These are phyloP conservation scores for Spodoptera litura DNA, from an alignment of 1,140 invertebrate genomes.

Conservation along the genomic window DNA sequence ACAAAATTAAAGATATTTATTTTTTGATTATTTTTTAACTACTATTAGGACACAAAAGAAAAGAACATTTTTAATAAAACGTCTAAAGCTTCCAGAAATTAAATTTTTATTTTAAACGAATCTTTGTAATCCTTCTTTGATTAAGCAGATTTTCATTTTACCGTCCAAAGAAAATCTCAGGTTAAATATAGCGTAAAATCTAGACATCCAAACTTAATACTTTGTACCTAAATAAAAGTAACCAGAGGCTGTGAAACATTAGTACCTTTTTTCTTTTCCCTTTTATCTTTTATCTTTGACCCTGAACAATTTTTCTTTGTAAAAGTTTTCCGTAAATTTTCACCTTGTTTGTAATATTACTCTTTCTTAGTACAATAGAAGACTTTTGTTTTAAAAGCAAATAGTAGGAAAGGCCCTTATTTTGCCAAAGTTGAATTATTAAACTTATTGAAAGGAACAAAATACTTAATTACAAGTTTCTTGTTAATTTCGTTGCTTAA, in stretches of 20 bases:
- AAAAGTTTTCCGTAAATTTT: constrained; percentile 11
- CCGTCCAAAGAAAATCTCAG: background rate
- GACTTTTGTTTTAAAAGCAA: constrained; percentile 11
- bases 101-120: background rate
- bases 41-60: too few species aligned
- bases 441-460: constrained; percentile 26
- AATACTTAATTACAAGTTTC: constrained; percentile 3
- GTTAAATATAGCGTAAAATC: background rate
- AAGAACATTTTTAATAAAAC: too few species aligned
- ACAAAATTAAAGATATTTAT: too few species aligned
- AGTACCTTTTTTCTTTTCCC: background rate
- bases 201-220: background rate
- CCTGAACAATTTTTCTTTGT: constrained; percentile 36
- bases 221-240: background rate
- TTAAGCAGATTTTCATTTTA: background rate
- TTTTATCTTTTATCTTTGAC: constrained; percentile 24
- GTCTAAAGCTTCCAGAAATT: too few species aligned
- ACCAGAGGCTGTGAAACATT: background rate
- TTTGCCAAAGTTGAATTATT: constrained; percentile 34
- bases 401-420: background rate
- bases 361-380: constrained; percentile 36
- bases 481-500: background rate
- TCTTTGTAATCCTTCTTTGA: background rate
- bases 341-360: constrained; percentile 47
- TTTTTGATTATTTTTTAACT: too few species aligned